Conservation (phyloP, 2,797 vertebrate species). For the Chelon labrosus region DNA sequence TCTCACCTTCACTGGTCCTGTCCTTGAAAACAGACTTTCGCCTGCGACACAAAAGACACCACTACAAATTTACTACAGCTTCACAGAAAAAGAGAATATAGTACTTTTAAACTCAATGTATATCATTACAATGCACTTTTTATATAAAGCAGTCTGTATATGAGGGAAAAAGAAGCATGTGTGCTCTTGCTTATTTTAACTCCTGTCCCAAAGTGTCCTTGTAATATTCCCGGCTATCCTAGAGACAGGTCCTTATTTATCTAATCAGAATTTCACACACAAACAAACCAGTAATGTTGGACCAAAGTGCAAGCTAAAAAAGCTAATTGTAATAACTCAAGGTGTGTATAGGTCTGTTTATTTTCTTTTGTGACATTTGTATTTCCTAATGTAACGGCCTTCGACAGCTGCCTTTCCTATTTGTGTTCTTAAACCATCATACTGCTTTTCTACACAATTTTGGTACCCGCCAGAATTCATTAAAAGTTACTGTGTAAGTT, state of each 20-base stretch:
- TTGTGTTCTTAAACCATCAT: slow-evolving; percentile 56
- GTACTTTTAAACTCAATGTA: slow-evolving; percentile 82
- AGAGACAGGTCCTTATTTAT: slow-evolving; percentile 79
- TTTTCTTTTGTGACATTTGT: slow-evolving; percentile 64
- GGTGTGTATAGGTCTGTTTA: slow-evolving; percentile 72
- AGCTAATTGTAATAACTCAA: slow-evolving; percentile 63
- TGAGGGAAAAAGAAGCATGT: slow-evolving; percentile 84
- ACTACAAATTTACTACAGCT: slow-evolving; percentile 74
- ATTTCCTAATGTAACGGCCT: slow-evolving; percentile 70
- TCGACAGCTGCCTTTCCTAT: slow-evolving; percentile 59
- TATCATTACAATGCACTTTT: slow-evolving; percentile 84
- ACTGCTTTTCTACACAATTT: slow-evolving; percentile 62
- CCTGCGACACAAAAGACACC: slow-evolving; percentile 72
- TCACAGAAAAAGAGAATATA: slow-evolving; percentile 83
- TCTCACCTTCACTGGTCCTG: slow-evolving; percentile 51
- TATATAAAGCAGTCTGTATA: slow-evolving; percentile 87
- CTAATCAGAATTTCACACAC: slow-evolving; percentile 58
- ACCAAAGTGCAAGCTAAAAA: slow-evolving; percentile 68
- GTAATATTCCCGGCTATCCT: slow-evolving; percentile 62
- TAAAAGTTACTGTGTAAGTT: slow-evolving; percentile 75
- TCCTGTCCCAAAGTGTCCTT: slow-evolving; percentile 64
- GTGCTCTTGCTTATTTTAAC: slow-evolving; percentile 75
- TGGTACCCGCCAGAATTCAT: slow-evolving; percentile 66
- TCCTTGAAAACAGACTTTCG: slow-evolving; percentile 77
- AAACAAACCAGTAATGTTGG: slow-evolving; percentile 56